These are phyloP conservation scores for Spicauda simplicius DNA, from an alignment of 2,888 invertebrate species.

Conservation along the genomic window DNA sequence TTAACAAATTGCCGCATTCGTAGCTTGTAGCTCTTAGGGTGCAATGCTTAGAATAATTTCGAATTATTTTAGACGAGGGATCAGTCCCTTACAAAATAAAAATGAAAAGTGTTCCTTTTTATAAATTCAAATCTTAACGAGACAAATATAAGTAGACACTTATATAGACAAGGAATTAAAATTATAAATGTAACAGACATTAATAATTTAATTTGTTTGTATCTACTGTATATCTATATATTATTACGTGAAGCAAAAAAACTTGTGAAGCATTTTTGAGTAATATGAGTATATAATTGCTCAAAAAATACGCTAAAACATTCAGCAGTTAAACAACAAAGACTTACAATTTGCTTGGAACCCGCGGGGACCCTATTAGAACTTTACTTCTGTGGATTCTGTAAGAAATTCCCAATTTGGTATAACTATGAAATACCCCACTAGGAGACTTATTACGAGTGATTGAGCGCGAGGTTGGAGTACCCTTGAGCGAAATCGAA, in stretches of 20 bases:
- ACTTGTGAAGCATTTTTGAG: too few relatives aligned
- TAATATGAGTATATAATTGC: too few relatives aligned
- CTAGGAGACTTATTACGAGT: not conserved
- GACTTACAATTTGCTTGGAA: too few relatives aligned
- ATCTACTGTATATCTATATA: too few relatives aligned
- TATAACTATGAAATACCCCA: not conserved
- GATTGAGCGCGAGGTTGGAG: not conserved
- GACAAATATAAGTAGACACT: too few relatives aligned
- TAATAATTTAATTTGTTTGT: too few relatives aligned
- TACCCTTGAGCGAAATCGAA: not conserved
- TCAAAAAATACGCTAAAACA: too few relatives aligned
- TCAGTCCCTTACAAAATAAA: not conserved
- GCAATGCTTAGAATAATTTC: not conserved
- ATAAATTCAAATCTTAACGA: not conserved
- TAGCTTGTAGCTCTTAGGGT: not conserved
- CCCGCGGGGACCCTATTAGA: not conserved
- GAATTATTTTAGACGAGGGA: not conserved
- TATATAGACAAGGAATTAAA: too few relatives aligned
- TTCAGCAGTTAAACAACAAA: too few relatives aligned
- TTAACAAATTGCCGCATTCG: not conserved
- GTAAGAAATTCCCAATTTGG: not conserved
- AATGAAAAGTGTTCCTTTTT: not conserved
- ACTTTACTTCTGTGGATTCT: constrained; percentile 1
- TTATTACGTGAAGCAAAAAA: too few relatives aligned
- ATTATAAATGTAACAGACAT: too few relatives aligned